Conservation (phyloP, 1,140 invertebrate genomes). For the honey bee (Apis mellifera) region DNA sequence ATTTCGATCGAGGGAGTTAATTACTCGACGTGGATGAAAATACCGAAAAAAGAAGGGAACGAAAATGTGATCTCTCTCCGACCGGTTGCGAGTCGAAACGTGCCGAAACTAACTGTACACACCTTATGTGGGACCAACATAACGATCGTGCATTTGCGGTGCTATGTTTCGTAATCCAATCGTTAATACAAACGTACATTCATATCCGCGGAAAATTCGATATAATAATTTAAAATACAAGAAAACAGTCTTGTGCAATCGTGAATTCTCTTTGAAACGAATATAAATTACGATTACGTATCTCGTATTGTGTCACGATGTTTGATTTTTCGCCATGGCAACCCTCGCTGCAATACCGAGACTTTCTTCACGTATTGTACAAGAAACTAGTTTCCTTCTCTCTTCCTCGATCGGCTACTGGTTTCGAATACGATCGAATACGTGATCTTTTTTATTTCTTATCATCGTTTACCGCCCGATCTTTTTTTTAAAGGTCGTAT, state of each 20-base stretch:
- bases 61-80: neutral
- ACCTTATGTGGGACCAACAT: too few species aligned
- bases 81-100: neutral
- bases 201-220: constrained; percentile 6
- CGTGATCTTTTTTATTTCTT: neutral
- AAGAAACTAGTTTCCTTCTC: constrained; percentile 74
- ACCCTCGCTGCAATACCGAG: constrained; percentile 49
- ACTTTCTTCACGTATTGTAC: constrained; percentile 74
- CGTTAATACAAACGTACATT: neutral
- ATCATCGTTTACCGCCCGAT: accelerated
- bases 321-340: constrained; percentile 45
- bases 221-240: neutral
- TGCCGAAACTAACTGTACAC: too few species aligned
- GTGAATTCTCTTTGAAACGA: constrained; percentile 25
- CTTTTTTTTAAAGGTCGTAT: neutral
- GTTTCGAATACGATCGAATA: neutral
- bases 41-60: neutral
- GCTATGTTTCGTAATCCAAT: neutral
- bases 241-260: constrained; percentile 41
- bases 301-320: constrained; percentile 55
- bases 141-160: neutral
- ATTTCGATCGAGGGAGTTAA: accelerated
- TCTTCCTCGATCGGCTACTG: neutral
- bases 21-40: neutral
- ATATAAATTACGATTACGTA: constrained; percentile 15